Conservation (phyloP, 2,113 vertebrate genomes). For the Bothrops jararaca region DNA sequence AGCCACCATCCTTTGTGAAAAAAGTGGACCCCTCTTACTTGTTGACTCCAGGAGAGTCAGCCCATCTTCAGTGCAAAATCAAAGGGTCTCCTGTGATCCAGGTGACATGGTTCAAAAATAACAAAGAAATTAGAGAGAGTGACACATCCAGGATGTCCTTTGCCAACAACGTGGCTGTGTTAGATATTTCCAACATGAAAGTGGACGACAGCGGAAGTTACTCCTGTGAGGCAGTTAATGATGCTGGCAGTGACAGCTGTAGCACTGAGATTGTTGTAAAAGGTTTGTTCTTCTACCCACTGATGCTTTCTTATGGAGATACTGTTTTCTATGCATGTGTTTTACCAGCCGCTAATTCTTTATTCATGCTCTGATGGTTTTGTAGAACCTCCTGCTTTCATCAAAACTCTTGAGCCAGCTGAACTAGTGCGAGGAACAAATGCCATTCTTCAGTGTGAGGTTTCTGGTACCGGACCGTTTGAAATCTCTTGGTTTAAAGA, state of each 20-base stretch:
- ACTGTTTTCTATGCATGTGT: not conserved
- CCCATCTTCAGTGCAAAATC: slow-evolving; percentile 86
- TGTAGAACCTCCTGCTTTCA: slow-evolving; percentile 91
- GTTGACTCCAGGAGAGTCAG: slow-evolving; percentile 89
- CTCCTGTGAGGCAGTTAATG: slow-evolving; percentile 91
- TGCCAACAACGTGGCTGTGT: slow-evolving; percentile 77
- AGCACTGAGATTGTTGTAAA: slow-evolving; percentile 84
- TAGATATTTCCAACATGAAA: slow-evolving; percentile 81
- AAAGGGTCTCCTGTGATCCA: slow-evolving; percentile 93
- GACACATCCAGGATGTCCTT: slow-evolving; percentile 86
- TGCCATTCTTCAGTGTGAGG: slow-evolving; percentile 85
- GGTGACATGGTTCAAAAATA: slow-evolving; percentile 93
- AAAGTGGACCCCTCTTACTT: slow-evolving; percentile 91
- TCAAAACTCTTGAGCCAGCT: slow-evolving; percentile 85
- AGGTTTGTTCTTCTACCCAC: slow-evolving; percentile 82
- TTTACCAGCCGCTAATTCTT: slow-evolving; percentile 37
- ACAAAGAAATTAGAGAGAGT: slow-evolving; percentile 85
- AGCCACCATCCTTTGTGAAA: slow-evolving; percentile 92
- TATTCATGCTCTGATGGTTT: slow-evolving; percentile 61
- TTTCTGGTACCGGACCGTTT: slow-evolving; percentile 90
- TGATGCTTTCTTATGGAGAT: slow-evolving; percentile 24
- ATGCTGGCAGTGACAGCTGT: slow-evolving; percentile 93
- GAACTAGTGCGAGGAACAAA: slow-evolving; percentile 87
- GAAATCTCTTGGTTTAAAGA: slow-evolving; percentile 96
- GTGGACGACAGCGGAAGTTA: slow-evolving; percentile 90